These are phyloP conservation scores for Luehdorfia chinensis DNA, from an alignment of 1,140 invertebrate genomes.

Conservation along the genomic window DNA sequence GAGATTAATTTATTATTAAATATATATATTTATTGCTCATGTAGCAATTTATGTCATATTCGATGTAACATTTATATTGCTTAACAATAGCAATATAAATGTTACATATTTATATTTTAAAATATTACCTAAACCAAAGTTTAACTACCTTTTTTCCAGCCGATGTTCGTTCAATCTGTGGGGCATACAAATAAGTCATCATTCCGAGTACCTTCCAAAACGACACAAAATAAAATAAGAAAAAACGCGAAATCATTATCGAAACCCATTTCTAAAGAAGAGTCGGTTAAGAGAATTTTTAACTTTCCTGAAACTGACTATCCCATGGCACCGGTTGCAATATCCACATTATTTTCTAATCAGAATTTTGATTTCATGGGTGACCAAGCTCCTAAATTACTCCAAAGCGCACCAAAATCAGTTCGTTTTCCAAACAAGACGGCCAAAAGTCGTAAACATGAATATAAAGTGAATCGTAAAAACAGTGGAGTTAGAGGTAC, in stretches of 20 bases:
- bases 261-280: not conserved
- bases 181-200: no score
- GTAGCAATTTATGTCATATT: slow-evolving; percentile 8
- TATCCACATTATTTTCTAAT: slow-evolving; percentile 10
- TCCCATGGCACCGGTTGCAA: slow-evolving; percentile 21
- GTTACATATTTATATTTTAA: not conserved
- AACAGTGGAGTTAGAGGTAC: not conserved
- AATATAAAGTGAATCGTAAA: slow-evolving; percentile 18
- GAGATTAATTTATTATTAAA: slow-evolving; percentile 20
- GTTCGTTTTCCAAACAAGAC: not conserved
- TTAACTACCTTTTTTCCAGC: no score
- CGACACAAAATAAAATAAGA: slow-evolving; percentile 11
- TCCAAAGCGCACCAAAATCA: not conserved
- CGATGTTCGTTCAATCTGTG: no score
- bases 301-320: slow-evolving; percentile 43
- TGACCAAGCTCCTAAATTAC: not conserved
- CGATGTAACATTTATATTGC: no score
- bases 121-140: no score
- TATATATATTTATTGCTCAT: no score
- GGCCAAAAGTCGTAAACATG: not conserved
- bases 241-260: slow-evolving; percentile 5
- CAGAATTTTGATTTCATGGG: slow-evolving; percentile 15
- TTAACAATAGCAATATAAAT: not conserved
- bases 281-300: slow-evolving; percentile 21
- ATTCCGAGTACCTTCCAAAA: not conserved